These are phyloP conservation scores for Pholis gunnellus DNA, from an alignment of 2,113 vertebrate genomes.

Conservation along the genomic window DNA sequence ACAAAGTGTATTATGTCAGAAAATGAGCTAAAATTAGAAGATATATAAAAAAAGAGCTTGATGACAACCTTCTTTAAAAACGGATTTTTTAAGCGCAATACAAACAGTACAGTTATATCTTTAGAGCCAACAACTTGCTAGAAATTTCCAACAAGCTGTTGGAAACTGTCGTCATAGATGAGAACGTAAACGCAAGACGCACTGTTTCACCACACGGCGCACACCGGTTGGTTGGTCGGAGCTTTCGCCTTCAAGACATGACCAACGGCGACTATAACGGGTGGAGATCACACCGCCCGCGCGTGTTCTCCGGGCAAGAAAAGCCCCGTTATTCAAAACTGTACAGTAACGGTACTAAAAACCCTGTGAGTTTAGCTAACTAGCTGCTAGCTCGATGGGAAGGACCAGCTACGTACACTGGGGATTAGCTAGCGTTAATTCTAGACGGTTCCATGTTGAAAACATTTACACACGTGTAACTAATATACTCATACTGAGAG, in stretches of 20 bases:
- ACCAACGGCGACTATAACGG: background rate
- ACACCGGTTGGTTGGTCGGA: constrained; percentile 56
- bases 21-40: background rate
- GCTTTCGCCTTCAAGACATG: constrained; percentile 2
- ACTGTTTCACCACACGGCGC: constrained; percentile 13
- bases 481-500: background rate
- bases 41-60: background rate
- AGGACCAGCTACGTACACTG: background rate
- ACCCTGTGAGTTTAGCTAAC: constrained; percentile 30
- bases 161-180: constrained; percentile 65
- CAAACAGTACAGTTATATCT: background rate
- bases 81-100: background rate
- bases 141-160: constrained; percentile 77
- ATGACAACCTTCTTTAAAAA: background rate
- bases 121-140: constrained; percentile 50
- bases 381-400: background rate
- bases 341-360: constrained; percentile 36
- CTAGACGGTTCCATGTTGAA: background rate
- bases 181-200: constrained; percentile 10
- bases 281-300: constrained; percentile 53
- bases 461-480: background rate
- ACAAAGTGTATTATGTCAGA: background rate
- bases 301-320: background rate
- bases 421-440: background rate
- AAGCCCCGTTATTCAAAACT: background rate